Conservation (phyloP, 2,888 invertebrate species). For the Sycophila texana region DNA sequence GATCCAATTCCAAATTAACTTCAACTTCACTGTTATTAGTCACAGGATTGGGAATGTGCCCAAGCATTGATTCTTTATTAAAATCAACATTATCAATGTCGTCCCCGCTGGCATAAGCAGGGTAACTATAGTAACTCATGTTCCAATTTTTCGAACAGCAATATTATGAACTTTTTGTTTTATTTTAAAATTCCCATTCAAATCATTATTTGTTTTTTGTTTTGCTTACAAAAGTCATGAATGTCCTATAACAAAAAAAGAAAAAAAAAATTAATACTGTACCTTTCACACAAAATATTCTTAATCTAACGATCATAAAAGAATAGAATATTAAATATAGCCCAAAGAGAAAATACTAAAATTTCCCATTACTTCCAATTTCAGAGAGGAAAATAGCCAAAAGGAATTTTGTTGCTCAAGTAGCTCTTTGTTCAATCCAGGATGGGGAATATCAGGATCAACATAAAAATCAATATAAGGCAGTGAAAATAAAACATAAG, state of each 20-base stretch:
- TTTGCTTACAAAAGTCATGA: no score
- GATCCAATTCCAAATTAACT: constrained; percentile 29
- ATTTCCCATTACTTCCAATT: no score
- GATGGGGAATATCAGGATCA: no score
- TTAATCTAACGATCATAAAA: no score
- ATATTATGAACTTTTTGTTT: neutral
- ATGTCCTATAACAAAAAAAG: constrained; percentile 3
- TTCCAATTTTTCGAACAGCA: constrained; percentile 19
- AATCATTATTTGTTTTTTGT: neutral
- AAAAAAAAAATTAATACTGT: constrained; percentile 1
- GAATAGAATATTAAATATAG: no score
- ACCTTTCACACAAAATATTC: no score
- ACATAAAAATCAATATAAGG: no score
- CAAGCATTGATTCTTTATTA: constrained; percentile 40
- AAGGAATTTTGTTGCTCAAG: no score
- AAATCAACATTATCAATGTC: neutral
- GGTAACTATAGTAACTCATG: constrained; percentile 47
- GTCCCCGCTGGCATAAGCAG: neutral
- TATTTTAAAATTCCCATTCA: neutral
- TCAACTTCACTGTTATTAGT: constrained; percentile 26
- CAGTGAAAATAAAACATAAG: no score
- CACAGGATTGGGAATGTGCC: constrained; percentile 8
- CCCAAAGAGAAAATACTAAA: no score
- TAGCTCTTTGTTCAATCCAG: no score
- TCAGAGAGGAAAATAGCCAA: no score